These are phyloP conservation scores for Pelosia muscerda DNA, from an alignment of 2,888 invertebrate genomes.

Conservation along the genomic window DNA sequence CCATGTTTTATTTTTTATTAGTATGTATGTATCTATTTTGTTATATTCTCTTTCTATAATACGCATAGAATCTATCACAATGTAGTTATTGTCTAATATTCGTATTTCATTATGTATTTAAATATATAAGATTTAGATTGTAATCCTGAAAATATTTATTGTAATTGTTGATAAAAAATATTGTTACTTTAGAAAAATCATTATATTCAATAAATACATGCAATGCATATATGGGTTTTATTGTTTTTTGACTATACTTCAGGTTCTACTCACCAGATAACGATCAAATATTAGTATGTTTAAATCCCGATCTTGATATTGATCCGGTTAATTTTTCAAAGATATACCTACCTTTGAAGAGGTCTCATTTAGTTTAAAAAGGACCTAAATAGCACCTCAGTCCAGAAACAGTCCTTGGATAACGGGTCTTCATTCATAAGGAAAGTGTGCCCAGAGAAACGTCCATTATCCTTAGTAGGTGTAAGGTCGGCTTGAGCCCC, in stretches of 20 bases:
- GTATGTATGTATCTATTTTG: constrained; percentile 17
- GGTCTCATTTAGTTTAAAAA: too few species aligned
- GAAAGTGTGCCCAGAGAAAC: too few species aligned
- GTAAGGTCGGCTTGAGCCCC: too few species aligned
- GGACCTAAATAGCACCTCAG: too few species aligned
- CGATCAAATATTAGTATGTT: too few species aligned
- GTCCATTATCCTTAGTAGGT: too few species aligned
- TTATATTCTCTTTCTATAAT: constrained; percentile 17
- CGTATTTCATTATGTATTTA: constrained; percentile 21
- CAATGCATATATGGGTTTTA: constrained; percentile 29
- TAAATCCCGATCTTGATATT: too few species aligned
- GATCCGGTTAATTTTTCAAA: too few species aligned
- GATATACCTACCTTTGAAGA: too few species aligned
- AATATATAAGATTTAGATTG: constrained; percentile 35
- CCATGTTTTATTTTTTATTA: constrained; percentile 39
- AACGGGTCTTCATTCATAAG: too few species aligned
- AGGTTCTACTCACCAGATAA: too few species aligned
- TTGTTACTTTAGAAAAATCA: constrained; percentile 39
- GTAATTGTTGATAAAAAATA: constrained; percentile 44
- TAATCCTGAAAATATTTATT: constrained; percentile 47
- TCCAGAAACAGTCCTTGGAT: too few species aligned
- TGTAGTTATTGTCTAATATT: constrained; percentile 32
- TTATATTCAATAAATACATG: constrained; percentile 36
- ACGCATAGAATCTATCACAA: constrained; percentile 21
- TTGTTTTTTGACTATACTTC: not conserved